Conservation (phyloP, 2,888 invertebrate genomes). For the Diadegma fenestrale region DNA sequence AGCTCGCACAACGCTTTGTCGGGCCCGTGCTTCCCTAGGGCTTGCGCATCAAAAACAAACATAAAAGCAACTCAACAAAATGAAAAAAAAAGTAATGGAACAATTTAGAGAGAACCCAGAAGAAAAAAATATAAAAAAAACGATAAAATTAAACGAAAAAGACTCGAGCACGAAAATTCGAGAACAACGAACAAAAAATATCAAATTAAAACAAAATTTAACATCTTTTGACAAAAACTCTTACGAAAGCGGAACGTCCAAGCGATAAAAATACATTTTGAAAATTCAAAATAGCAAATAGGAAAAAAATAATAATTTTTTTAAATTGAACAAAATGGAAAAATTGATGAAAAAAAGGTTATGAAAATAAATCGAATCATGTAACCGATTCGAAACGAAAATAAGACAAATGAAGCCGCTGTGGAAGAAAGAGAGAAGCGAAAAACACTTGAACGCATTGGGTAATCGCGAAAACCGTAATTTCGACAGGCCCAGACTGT, state of each 20-base stretch:
- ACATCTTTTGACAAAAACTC: no score
- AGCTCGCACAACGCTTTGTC: neutral
- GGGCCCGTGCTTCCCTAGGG: conserved; percentile 25
- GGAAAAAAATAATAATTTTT: no score
- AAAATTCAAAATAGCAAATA: no score
- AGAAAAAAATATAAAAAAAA: neutral
- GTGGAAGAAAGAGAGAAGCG: neutral
- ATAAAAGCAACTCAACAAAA: neutral
- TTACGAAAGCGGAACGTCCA: no score
- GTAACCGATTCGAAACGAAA: neutral
- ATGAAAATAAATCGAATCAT: neutral
- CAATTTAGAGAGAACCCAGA: conserved; percentile 18
- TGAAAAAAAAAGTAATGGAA: neutral
- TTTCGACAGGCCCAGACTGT: conserved; percentile 21
- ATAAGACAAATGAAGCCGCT: neutral
- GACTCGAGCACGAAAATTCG: neutral
- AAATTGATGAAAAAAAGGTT: neutral
- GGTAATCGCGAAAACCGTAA: conserved; percentile 8
- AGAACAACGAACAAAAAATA: neutral
- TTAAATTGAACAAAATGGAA: neutral
- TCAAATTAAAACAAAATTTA: neutral
- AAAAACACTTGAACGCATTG: conserved; percentile 40
- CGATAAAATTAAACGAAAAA: neutral
- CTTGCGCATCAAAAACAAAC: conserved; percentile 25
- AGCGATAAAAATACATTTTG: no score